Base-by-base conservation (phyloP, 2,888 invertebrate genomes). In the Orchesellides sinensis region DNA sequence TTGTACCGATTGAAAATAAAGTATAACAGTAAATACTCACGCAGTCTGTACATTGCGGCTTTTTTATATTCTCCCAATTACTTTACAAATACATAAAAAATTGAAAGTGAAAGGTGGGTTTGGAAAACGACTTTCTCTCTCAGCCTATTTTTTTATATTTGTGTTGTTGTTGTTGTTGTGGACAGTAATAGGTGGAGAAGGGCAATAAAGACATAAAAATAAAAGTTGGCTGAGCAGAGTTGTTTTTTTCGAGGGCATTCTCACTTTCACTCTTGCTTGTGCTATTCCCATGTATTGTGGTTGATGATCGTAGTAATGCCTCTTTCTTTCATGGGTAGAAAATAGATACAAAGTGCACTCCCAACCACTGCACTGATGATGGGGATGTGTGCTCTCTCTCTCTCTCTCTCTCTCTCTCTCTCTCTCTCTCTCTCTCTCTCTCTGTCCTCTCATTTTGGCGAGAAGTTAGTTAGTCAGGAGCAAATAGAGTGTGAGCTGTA, bases 181-280 rank as follows among this genome's bases (percentile, higher is more conserved):
- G 75, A 75, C 75, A 75, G 75, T 54, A 75, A 65, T 79, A 52
- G 72, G 45, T 49, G 49, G 80, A 59, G 80, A 73, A 73, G 65
- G 68, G 61, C 81, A 73, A 80, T 80, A 80, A 80, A 80, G 73
- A 80, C 73, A 80, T 80, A 80, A 77, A 59, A 40, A n/a, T n/a
- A n/a, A 65, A 80, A 80, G 65, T 80, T 80, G 56, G 72, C 32
- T 59, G 65, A 66, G 54, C 45, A 61, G 35, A 45, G 56, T 10
- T 40, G 25, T 56, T 59, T 65, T 65, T 35, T 49, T 61, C 45
- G 35, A 25, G 52, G 52, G 32, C 29, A 54, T 70, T 27, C 17
- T 47, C 47, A 10, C 14, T 47, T 4, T 47, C 19, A 2, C 49
- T 49, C 49, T 19, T 49, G 21, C 17, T 49, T 49, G 19, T 49